A percentile compares a stretch with the other conserved stretches of the same genome.
These are phyloP conservation scores for Silurus asotus DNA, from an alignment of 2,113 vertebrate species.

Conservation along the genomic window DNA sequence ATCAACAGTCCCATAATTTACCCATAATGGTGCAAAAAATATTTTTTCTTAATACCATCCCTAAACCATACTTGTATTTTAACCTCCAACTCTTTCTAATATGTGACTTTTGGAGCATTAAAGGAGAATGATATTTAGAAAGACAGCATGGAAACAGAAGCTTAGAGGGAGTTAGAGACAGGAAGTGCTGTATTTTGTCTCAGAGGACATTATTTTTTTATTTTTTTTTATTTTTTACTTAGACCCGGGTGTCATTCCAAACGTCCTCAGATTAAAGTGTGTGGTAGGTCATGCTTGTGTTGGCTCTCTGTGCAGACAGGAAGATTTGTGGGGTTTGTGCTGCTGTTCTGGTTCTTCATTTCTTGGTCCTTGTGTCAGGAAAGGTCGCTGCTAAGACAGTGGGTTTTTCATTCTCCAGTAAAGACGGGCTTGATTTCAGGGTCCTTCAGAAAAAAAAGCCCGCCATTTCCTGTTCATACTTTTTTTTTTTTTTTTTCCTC, in stretches of 20 bases:
- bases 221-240: neutral
- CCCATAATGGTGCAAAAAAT: too few relatives aligned
- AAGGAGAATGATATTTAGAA: conserved; percentile 13
- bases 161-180: neutral
- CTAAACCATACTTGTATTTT: neutral
- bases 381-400: neutral
- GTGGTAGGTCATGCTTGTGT: conserved; percentile 31
- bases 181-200: neutral
- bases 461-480: conserved; percentile 71
- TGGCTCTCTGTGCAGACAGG: neutral
- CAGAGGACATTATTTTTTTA: neutral
- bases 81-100: neutral
- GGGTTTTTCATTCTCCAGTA: conserved; percentile 5
- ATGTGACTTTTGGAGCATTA: neutral
- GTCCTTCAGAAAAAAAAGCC: conserved; percentile 33
- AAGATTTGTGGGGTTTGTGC: conserved; percentile 18
- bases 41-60: too few relatives aligned
- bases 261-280: conserved; percentile 8
- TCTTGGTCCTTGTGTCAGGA: neutral
- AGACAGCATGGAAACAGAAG: conserved; percentile 9
- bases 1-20: neutral
- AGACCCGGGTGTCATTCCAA: conserved; percentile 21
- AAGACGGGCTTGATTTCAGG: conserved; percentile 21
- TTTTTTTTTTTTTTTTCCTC: conserved; percentile 61
- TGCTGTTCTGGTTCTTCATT: conserved; percentile 10